Evolutionary conservation across 2,888 invertebrate genomes (phyloP), one percentile per base, ranked within the genome.

Genomic region (Torymus tubicola): DNA sequence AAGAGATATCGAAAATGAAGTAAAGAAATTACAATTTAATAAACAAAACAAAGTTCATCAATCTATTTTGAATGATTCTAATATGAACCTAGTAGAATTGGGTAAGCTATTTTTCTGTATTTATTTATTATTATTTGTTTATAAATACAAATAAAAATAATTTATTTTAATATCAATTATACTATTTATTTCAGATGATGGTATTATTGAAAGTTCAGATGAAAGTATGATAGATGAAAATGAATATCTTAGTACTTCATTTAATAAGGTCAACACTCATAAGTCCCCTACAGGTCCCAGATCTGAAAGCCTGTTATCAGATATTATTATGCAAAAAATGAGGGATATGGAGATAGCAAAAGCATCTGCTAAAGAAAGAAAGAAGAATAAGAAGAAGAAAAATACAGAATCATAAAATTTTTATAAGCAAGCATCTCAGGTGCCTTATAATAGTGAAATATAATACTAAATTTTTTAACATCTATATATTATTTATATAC

Each of bases 161-260:
- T 58, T 24, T 13, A 16, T 64, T 55, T 64, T 16, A 10, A 31
- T 5, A 14, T 61, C 12, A 10, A 61, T 21, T 21, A 42, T 53
- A n/a, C 64, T 55, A 13, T 71, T 16, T n/a, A 5, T 64, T 81
- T 14, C 50, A 81, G 80, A 81, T 68, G 77, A 81, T 63, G 76
- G 76, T n/a, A 18, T 81, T 11, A 3, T 21, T 14, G 77, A 53
- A 42, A 72, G 24, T 55, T 67, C 67, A n/a, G 60, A 70, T 52
- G 42, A 57, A 42, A 75, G 70, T 42, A 8, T 70, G 13, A 21
- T 53, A 60, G 70, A 70, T 65, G 70, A 75, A 58, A 60, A 75
- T 50, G 60, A 75, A 60, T 31, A 64, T 16, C 61, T 55, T 2
- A 55, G 31, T 42, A 42, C 42, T 14, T 12, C 52, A 64, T n/a